These are phyloP conservation scores for Urocynchramus pylzowi DNA, from an alignment of 2,113 vertebrate species.

Conservation along the genomic window DNA sequence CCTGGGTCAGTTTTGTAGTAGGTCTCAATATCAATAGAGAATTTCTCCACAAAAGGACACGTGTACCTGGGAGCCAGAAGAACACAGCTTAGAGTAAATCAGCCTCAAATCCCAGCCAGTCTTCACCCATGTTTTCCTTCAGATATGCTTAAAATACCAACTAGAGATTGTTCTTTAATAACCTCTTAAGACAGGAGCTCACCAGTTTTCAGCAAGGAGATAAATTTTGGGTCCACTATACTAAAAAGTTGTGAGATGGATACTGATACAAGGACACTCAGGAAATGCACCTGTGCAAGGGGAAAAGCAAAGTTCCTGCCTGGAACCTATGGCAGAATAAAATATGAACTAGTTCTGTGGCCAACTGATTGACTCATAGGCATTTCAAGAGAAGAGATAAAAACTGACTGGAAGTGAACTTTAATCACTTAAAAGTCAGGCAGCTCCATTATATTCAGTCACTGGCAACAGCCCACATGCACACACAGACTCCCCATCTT, in stretches of 20 bases:
- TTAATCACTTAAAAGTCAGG: neutral
- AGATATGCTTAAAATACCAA: neutral
- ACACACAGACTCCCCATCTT: neutral
- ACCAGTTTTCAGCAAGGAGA: neutral
- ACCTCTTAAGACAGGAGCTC: neutral
- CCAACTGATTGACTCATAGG: neutral
- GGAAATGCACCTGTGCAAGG: neutral
- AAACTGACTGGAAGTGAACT: neutral
- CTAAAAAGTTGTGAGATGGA: neutral
- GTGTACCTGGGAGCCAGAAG: slow-evolving; percentile 82
- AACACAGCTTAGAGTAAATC: neutral
- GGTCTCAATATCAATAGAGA: slow-evolving; percentile 98
- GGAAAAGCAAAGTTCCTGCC: neutral
- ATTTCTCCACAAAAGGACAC: slow-evolving; percentile 98
- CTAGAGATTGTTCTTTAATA: neutral
- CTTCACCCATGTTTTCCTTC: neutral
- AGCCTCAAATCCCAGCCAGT: neutral
- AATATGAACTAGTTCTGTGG: neutral
- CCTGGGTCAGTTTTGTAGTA: slow-evolving; percentile 94
- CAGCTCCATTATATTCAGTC: neutral
- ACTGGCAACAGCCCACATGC: neutral
- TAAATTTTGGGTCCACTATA: neutral
- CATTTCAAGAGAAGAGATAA: neutral
- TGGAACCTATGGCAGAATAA: neutral
- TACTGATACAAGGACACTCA: neutral